Evolutionary conservation across 2,797 vertebrate genomes (phyloP), one percentile per base, ranked within the genome.

Genomic region (Phaenicophaeus curvirostris): DNA sequence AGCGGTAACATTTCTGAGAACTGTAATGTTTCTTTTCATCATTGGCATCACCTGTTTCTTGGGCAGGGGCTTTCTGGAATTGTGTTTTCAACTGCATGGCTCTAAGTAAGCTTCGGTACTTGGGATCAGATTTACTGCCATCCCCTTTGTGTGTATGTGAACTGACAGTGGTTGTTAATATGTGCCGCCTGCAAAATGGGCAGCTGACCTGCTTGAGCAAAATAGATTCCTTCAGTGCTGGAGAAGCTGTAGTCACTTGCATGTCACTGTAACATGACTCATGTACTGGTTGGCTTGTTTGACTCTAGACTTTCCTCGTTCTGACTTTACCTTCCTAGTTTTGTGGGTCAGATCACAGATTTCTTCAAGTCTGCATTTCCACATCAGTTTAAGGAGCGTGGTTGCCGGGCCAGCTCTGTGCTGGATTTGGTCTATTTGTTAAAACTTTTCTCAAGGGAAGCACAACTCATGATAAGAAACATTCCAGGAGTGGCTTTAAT

Each of bases 401-500:
- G 35, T 24, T 55, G 50, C 53, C 90, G 77, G 91, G 46, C 67
- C 87, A 89, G 4, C 42, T 79, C 53, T 54, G 20, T 30, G n/a
- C 89, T 90, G 71, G 50, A 68, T 90, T 91, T 87, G 91, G 85
- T 95, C 93, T 96, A n/a, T 94, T 94, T 91, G 85, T 75, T 93
- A 75, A 85, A 96, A 95, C 71, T 91, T 95, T 87, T 89, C 95
- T 94, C 95, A 77, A 77, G 95, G 93, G 95, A 97, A 89, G 37
- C 11, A 1, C 84, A 90, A 86, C 80, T 91, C 85, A 85, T 74
- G 89, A 79, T 90, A 96, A 96, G 87, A 93, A 94, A 91, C 87
- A 91, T 95, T 96, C 77, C 95, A 94, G 74, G 74, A 94, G 93
- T 94, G 85, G 87, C 83, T 97, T 93, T 95, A 97, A 96, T 96